phyloP scores from a whole-genome alignment of 2,113 vertebrate species.

The Mastomys natalensis region DNA sequence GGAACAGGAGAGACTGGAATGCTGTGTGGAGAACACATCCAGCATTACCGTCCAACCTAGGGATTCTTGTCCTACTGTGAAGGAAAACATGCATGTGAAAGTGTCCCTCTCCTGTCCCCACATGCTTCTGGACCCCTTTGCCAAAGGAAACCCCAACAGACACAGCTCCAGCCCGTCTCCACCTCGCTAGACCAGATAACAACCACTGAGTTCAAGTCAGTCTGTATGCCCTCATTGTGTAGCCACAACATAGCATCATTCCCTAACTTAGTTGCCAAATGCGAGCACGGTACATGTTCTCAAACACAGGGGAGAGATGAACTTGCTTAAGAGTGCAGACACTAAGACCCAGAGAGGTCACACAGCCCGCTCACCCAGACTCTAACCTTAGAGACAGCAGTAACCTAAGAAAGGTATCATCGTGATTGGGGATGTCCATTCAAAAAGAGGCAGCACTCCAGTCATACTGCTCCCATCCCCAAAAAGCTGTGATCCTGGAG shows the following conservation, averaged over 20 bases:
- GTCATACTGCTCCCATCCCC: neutral
- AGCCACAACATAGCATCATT: neutral
- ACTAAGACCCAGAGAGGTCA: constrained; percentile 18
- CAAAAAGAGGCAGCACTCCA: neutral
- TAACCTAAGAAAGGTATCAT: neutral
- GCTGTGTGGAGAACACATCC: too few species aligned
- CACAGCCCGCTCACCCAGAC: neutral
- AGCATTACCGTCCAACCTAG: neutral
- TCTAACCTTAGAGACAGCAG: neutral
- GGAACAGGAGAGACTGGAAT: neutral
- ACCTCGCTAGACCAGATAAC: neutral
- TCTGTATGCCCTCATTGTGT: neutral
- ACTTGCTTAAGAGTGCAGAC: neutral
- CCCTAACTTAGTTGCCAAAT: neutral
- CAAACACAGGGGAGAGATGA: neutral
- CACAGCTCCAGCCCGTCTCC: neutral
- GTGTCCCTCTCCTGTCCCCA: neutral
- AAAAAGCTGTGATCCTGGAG: neutral
- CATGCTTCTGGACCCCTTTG: neutral
- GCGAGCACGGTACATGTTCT: neutral
- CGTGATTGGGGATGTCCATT: neutral
- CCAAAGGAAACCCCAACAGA: neutral
- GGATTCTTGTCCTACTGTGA: rapidly evolving
- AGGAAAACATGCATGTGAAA: too few species aligned
- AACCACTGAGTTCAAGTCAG: neutral